Evolutionary conservation across 2,113 vertebrate genomes (phyloP), one percentile per base, ranked within the genome.

Genomic region (Pipa parva): DNA sequence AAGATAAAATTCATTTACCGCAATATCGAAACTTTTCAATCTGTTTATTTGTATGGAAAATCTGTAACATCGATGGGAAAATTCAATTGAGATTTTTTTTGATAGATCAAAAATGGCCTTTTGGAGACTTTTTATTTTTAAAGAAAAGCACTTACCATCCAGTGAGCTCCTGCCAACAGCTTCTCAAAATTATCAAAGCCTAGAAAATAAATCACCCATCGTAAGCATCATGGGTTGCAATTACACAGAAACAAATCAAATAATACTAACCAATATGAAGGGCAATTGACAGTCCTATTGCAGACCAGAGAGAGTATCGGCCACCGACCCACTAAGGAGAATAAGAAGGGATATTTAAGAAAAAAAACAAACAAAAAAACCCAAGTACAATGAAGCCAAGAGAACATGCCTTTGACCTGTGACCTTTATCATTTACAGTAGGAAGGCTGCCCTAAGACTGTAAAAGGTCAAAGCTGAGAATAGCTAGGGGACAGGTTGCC

Each of bases 211-310:
- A 69, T 66, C 22, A 22, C 17, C 20, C 27, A 8, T 15, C 24
- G 9, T 25, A 26, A 26, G 5, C 7, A 21, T 7, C n/a, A 31
- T 57, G 2, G 12, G 3, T 9, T 49, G 3, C 2, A 50, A 22
- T 15, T 37, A 22, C 3, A 12, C 3, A 36, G 1, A 11, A 20
- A 2, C 20, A 18, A 37, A 18, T 20, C 4, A 36, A 37, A 2
- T 25, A 59, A 65, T 60, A 86, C 89, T 18, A 83, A 98, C 96
- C 97, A 24, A 99, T 78, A 2, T 98, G 94, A 77, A 99, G 87
- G 1, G 96, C 95, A n/a, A 99, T 97, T 81, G 96, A 97, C 73
- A 99, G 88, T 58, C 97, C 97, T 12, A 98, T 98, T 45, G 96
- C 97, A 1, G 97, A 98, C 96, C 96, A 99, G 59, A 99, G 81